Evolutionary conservation across 2,888 invertebrate genomes (phyloP).

Genomic region (Corbicula japonica): DNA sequence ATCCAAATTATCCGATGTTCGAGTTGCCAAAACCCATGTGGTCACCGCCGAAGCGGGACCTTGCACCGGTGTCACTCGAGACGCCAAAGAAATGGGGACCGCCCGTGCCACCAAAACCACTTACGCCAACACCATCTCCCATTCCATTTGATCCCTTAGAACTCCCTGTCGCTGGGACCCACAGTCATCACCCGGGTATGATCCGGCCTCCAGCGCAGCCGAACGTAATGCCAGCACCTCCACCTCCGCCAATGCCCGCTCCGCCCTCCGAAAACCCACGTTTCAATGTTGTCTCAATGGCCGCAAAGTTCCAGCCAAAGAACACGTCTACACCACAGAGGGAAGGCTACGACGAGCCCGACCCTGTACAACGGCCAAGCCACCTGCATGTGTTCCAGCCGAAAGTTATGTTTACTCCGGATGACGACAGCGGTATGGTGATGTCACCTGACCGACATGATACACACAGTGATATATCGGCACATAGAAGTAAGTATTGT

Average conservation of each 20-base stretch:
- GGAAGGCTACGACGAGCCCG: constrained; percentile 55
- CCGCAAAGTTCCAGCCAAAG: constrained; percentile 35
- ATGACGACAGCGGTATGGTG: constrained; percentile 47
- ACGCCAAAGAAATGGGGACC: constrained; percentile 35
- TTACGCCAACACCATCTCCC: constrained; percentile 32
- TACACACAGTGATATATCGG: constrained; percentile 48
- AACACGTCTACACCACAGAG: constrained; percentile 36
- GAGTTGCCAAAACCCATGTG: constrained; percentile 47
- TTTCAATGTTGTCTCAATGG: constrained; percentile 25
- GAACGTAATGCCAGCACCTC: constrained; percentile 53
- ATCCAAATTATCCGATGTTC: constrained; percentile 65
- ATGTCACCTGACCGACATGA: constrained; percentile 49
- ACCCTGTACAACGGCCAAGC: constrained; percentile 46
- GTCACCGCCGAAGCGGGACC: constrained; percentile 32
- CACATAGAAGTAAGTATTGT: constrained; percentile 62
- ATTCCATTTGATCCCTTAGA: constrained; percentile 39
- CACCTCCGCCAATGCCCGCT: constrained; percentile 65
- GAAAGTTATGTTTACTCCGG: constrained; percentile 52
- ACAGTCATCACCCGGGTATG: constrained; percentile 59
- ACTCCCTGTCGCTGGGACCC: constrained; percentile 30
- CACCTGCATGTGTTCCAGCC: constrained; percentile 78
- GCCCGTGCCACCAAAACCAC: constrained; percentile 58
- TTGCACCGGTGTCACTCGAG: constrained; percentile 27
- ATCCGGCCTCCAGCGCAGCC: constrained; percentile 53
- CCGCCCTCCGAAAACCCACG: constrained; percentile 18